Evolutionary conservation across 2,797 vertebrate genomes (phyloP).

Genomic region (Lutra lutra): DNA sequence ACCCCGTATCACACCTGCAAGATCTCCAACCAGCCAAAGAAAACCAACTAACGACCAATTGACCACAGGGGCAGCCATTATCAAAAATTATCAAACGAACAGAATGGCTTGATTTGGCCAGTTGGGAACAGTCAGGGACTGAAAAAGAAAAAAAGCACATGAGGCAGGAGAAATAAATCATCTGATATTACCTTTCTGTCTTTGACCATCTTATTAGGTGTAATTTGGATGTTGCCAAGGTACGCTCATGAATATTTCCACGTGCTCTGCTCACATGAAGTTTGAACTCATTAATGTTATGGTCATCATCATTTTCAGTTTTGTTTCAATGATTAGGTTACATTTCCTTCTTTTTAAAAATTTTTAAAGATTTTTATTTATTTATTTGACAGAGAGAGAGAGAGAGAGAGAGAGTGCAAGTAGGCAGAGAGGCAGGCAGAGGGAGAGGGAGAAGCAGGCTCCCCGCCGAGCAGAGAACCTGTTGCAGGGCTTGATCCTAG

Average conservation of each 20-base stretch:
- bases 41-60: background rate
- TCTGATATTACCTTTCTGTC: background rate
- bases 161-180: background rate
- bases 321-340: conserved; percentile 25
- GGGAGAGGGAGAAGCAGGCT: too few species aligned
- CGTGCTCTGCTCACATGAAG: conserved; percentile 10
- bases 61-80: too few species aligned
- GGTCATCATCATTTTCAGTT: background rate
- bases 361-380: too few species aligned
- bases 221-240: background rate
- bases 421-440: too few species aligned
- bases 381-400: too few species aligned
- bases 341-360: background rate
- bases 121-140: background rate
- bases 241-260: background rate
- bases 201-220: background rate
- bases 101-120: background rate
- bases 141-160: background rate
- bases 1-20: background rate
- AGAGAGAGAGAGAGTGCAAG: too few species aligned
- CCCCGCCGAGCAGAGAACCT: too few species aligned
- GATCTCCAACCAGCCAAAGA: background rate
- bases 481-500: too few species aligned
- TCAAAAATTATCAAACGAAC: background rate
- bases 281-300: background rate